Evolutionary conservation across 2,113 vertebrate species (phyloP).

Genomic region (Cyphotilapia sp.): DNA sequence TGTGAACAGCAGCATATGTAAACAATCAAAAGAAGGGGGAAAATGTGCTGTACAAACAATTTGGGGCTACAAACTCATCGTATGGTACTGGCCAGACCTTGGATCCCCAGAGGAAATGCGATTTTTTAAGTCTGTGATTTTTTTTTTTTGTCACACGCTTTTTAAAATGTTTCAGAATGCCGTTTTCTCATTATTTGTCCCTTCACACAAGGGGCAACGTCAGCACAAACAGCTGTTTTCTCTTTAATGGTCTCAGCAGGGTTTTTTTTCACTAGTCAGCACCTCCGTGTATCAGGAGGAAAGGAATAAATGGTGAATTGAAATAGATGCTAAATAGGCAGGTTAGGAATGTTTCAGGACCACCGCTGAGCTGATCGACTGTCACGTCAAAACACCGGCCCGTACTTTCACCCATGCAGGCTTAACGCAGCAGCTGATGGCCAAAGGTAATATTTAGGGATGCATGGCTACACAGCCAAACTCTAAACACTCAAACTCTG

Average conservation of each 20-base stretch:
- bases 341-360: neutral
- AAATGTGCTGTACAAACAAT: neutral
- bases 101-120: neutral
- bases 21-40: neutral
- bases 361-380: neutral
- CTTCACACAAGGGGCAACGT: neutral
- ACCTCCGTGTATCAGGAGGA: neutral
- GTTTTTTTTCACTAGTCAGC: conserved; percentile 2
- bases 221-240: conserved; percentile 11
- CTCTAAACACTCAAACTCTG: conserved; percentile 30
- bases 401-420: neutral
- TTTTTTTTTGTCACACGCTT: neutral
- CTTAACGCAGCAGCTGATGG: neutral
- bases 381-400: neutral
- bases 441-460: conserved; percentile 47
- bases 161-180: neutral
- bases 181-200: neutral
- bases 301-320: neutral
- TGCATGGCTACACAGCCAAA: conserved; percentile 40
- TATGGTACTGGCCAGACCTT: neutral
- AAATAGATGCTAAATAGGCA: neutral
- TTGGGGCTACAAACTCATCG: neutral
- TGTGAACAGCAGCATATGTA: neutral
- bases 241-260: conserved; percentile 11
- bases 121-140: neutral